These are phyloP conservation scores for Callopanchax toddi DNA, from an alignment of 2,113 vertebrate species.

Conservation along the genomic window DNA sequence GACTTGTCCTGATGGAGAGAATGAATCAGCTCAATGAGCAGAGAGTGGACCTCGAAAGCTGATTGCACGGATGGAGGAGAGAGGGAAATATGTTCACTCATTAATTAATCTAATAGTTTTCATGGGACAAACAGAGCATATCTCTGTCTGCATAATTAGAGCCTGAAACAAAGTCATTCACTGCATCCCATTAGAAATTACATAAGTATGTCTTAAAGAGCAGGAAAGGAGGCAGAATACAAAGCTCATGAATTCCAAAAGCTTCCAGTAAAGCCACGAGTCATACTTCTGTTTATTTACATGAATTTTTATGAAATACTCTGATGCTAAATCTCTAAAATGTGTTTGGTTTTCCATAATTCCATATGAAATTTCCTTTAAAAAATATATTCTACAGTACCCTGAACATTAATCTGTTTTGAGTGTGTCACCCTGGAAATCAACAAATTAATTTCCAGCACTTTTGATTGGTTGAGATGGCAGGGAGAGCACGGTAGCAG, in stretches of 20 bases:
- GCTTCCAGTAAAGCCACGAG: slow-evolving; percentile 1
- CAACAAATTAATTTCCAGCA: slow-evolving; percentile 47
- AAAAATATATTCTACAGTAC: not conserved
- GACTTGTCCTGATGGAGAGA: slow-evolving; percentile 48
- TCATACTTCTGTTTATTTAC: slow-evolving; percentile 30
- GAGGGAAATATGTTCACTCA: slow-evolving; percentile 69
- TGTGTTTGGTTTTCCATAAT: not conserved
- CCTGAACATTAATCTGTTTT: slow-evolving; percentile 39
- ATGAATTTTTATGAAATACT: slow-evolving; percentile 10
- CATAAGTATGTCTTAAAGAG: slow-evolving; percentile 36
- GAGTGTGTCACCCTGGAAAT: slow-evolving; percentile 31
- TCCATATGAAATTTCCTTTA: not conserved
- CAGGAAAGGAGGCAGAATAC: slow-evolving; percentile 24
- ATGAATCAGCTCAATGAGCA: slow-evolving; percentile 64
- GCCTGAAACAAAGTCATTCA: slow-evolving; percentile 70
- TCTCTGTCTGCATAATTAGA: slow-evolving; percentile 68
- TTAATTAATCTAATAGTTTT: slow-evolving; percentile 79
- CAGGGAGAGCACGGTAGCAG: slow-evolving; percentile 18
- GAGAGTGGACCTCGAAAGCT: slow-evolving; percentile 64
- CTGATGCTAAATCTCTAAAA: slow-evolving; percentile 1
- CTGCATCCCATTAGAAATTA: slow-evolving; percentile 52
- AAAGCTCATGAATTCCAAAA: slow-evolving; percentile 30
- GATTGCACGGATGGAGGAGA: slow-evolving; percentile 56
- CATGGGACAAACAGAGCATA: slow-evolving; percentile 70
- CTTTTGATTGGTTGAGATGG: slow-evolving; percentile 51